These are phyloP conservation scores for Phasia obesa DNA, from an alignment of 2,888 invertebrate genomes.

Conservation along the genomic window DNA sequence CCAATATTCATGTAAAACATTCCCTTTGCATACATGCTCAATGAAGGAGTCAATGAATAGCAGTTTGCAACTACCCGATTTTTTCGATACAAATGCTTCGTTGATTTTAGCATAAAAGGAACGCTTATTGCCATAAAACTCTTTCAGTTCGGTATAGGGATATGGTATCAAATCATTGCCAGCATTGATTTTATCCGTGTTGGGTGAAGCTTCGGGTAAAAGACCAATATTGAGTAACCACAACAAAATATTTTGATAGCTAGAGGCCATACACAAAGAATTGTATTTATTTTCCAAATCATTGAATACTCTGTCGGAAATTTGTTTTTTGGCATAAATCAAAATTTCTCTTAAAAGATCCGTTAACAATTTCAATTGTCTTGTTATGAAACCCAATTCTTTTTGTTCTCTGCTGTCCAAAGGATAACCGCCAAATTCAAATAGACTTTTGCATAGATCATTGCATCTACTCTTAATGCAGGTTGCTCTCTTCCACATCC, in stretches of 20 bases:
- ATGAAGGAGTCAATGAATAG: constrained; percentile 80
- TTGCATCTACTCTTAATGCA: constrained; percentile 88
- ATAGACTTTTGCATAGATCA: constrained; percentile 85
- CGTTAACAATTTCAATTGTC: constrained; percentile 87
- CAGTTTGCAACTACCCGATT: constrained; percentile 75
- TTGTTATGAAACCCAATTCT: constrained; percentile 87
- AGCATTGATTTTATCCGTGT: constrained; percentile 51
- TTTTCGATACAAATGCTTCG: constrained; percentile 73
- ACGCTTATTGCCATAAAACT: constrained; percentile 76
- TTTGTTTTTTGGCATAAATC: constrained; percentile 84
- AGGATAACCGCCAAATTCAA: constrained; percentile 86
- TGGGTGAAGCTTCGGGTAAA: constrained; percentile 85
- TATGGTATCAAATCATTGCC: constrained; percentile 73
- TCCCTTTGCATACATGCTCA: constrained; percentile 83
- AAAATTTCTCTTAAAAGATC: constrained; percentile 86
- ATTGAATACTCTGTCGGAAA: constrained; percentile 82
- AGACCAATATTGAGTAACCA: constrained; percentile 91
- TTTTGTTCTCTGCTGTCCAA: constrained; percentile 88
- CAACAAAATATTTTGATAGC: constrained; percentile 90
- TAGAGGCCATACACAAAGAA: constrained; percentile 86
- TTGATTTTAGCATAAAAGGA: constrained; percentile 72
- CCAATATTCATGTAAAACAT: constrained; percentile 85
- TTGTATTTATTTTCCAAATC: constrained; percentile 82
- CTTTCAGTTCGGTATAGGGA: constrained; percentile 76
- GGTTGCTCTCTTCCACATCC: constrained; percentile 91